Percentiles rank a stretch among this genome's conserved stretches.
Evolutionary conservation across 2,888 invertebrate genomes (phyloP).

Genomic region (Bellardia pandia): DNA sequence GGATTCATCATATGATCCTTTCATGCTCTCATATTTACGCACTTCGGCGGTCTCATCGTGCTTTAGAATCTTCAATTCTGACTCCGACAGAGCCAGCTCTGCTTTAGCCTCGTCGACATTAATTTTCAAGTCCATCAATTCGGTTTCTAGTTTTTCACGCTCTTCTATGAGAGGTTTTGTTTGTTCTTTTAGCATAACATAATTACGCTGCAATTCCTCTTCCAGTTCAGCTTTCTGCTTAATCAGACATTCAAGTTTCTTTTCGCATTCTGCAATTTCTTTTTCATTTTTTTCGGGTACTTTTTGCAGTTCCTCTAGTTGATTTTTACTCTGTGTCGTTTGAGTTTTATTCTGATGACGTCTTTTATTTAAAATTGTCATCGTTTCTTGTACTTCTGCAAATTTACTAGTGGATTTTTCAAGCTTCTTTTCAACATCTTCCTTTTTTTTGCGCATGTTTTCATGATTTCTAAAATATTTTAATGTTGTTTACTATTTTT

Average conservation of each 20-base stretch:
- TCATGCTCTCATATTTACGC: slow-evolving; percentile 81
- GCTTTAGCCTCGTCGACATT: slow-evolving; percentile 89
- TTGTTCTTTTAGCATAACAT: slow-evolving; percentile 85
- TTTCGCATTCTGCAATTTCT: slow-evolving; percentile 88
- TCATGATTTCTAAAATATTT: slow-evolving; percentile 86
- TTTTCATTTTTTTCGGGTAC: slow-evolving; percentile 90
- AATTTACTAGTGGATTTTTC: slow-evolving; percentile 88
- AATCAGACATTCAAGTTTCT: slow-evolving; percentile 85
- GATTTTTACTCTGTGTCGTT: slow-evolving; percentile 87
- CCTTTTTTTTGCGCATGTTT: slow-evolving; percentile 85
- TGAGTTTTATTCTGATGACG: slow-evolving; percentile 90
- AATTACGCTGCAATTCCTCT: slow-evolving; percentile 87
- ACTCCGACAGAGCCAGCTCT: slow-evolving; percentile 86
- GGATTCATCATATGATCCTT: slow-evolving; percentile 83
- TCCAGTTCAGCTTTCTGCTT: slow-evolving; percentile 86
- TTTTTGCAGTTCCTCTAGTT: slow-evolving; percentile 87
- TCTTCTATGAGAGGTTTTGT: slow-evolving; percentile 85
- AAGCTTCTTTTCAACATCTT: slow-evolving; percentile 86
- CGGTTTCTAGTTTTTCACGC: slow-evolving; percentile 86
- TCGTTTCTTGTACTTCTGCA: slow-evolving; percentile 88
- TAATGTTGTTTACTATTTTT: slow-evolving; percentile 53
- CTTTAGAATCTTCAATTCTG: slow-evolving; percentile 91
- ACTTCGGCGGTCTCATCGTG: slow-evolving; percentile 81
- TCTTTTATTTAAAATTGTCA: slow-evolving; percentile 89
- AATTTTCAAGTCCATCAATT: slow-evolving; percentile 88